These are phyloP conservation scores for Diphyllodes magnificus DNA, from an alignment of 2,113 vertebrate genomes.

Conservation along the genomic window DNA sequence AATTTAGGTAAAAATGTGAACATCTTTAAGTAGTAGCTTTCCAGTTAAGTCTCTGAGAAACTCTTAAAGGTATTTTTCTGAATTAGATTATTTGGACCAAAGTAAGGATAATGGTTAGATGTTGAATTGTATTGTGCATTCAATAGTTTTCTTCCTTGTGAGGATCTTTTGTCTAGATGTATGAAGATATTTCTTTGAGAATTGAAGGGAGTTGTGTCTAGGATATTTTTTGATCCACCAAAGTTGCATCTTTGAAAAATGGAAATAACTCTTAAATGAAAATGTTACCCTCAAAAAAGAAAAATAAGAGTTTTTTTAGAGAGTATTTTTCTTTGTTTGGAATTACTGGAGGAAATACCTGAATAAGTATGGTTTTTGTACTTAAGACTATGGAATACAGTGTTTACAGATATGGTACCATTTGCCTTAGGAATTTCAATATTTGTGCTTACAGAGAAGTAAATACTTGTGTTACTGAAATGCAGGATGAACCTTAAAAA, in stretches of 20 bases:
- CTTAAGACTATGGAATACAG: neutral
- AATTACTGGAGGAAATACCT: neutral
- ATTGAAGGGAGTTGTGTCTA: neutral
- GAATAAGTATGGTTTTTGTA: neutral
- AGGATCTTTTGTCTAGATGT: neutral
- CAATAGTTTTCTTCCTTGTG: neutral
- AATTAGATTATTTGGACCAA: neutral
- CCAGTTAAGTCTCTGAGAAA: neutral
- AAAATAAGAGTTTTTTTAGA: neutral
- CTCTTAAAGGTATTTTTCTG: neutral
- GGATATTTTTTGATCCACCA: neutral
- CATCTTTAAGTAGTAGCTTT: neutral
- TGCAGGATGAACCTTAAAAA: neutral
- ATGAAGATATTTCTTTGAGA: neutral
- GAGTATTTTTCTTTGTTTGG: neutral
- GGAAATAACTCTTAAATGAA: neutral
- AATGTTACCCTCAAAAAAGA: neutral
- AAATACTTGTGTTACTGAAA: neutral
- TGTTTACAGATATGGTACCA: neutral
- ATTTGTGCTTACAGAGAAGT: neutral
- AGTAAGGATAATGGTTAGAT: neutral
- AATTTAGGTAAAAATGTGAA: neutral
- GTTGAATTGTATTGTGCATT: neutral
- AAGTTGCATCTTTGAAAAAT: neutral
- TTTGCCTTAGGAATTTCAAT: neutral